Evolutionary conservation across 2,888 invertebrate genomes (phyloP).

Genomic region (Chalcosyrphus nemorum): DNA sequence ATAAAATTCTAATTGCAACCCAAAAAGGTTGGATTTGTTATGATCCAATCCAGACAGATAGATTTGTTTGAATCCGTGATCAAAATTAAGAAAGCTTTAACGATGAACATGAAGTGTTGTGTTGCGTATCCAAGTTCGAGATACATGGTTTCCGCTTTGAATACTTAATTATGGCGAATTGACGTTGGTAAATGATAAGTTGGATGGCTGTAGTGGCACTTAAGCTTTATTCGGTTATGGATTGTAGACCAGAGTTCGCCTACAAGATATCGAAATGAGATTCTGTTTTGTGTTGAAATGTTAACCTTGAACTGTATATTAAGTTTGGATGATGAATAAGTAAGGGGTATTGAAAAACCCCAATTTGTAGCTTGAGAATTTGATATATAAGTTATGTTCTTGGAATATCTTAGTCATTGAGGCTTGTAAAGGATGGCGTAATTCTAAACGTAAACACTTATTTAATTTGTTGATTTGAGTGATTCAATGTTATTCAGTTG

Average conservation of each 20-base stretch:
- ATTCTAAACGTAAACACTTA: not conserved
- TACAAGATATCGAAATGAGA: constrained; percentile 10
- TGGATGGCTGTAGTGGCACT: constrained; percentile 19
- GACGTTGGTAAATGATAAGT: constrained; percentile 24
- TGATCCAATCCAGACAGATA: not conserved
- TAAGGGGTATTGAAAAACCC: not conserved
- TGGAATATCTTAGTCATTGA: not conserved
- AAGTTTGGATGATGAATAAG: not conserved
- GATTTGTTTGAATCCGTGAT: constrained; percentile 12
- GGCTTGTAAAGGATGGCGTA: not conserved
- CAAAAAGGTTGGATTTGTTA: not conserved
- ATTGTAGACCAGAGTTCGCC: constrained; percentile 7
- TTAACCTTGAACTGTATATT: constrained; percentile 23
- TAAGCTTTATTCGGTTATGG: constrained; percentile 7
- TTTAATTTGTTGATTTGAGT: too few species aligned
- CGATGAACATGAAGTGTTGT: constrained; percentile 7
- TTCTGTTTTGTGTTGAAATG: constrained; percentile 28
- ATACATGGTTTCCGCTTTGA: constrained; percentile 29
- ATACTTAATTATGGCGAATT: constrained; percentile 33
- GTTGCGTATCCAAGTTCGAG: too few species aligned
- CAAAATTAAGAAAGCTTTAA: constrained; percentile 5
- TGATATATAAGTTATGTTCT: not conserved
- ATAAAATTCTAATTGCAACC: constrained; percentile 9
- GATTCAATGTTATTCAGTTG: too few species aligned
- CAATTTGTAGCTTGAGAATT: not conserved